phyloP scores from a whole-genome alignment of 2,888 invertebrate genomes.

The Sarcophaga caerulescens region DNA sequence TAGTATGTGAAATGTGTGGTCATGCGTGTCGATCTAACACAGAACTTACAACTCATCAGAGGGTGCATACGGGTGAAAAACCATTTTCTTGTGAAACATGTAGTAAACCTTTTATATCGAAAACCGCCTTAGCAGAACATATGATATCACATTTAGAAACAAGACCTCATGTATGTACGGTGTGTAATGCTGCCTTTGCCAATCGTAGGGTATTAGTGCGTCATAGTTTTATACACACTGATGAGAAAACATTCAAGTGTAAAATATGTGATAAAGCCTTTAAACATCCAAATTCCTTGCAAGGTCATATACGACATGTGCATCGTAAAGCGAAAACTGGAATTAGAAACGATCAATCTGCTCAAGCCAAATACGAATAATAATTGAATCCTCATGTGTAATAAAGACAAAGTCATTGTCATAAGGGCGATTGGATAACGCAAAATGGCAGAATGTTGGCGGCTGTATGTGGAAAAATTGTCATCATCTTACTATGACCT shows the following conservation, averaged over 20 bases:
- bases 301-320: constrained; percentile 76
- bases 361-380: not conserved
- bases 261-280: constrained; percentile 77
- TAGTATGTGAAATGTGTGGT: constrained; percentile 77
- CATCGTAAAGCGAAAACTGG: constrained; percentile 23
- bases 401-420: not conserved
- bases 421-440: not conserved
- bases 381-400: not conserved
- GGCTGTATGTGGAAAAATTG: too few species aligned
- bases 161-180: constrained; percentile 73
- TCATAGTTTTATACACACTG: constrained; percentile 75
- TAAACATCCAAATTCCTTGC: constrained; percentile 77
- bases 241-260: constrained; percentile 77
- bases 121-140: constrained; percentile 74
- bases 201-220: constrained; percentile 75
- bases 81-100: constrained; percentile 75
- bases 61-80: constrained; percentile 76
- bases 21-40: constrained; percentile 74
- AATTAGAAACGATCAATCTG: not conserved
- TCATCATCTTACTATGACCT: not conserved
- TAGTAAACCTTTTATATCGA: constrained; percentile 74
- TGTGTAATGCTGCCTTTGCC: constrained; percentile 75
- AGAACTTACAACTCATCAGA: constrained; percentile 73
- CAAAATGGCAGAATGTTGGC: too few species aligned
- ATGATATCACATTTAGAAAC: constrained; percentile 76